These are phyloP conservation scores for Danionella cerebrum DNA, from an alignment of 2,113 vertebrate species.

Conservation along the genomic window DNA sequence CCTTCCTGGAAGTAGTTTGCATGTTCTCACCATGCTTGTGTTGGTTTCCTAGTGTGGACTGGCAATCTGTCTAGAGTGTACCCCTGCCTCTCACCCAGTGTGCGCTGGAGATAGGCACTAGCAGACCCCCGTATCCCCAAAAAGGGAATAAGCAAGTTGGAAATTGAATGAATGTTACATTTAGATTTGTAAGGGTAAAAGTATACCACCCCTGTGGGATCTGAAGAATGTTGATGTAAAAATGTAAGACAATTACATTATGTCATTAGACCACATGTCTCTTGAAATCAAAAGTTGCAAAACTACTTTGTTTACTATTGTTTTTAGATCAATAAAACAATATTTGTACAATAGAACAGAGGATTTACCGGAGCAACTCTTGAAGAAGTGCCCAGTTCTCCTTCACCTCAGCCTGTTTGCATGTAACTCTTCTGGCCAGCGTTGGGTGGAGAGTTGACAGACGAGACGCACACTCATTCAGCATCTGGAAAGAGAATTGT, in stretches of 20 bases:
- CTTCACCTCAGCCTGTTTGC: constrained; percentile 60
- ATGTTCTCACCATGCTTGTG: too few species aligned
- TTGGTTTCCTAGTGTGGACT: too few species aligned
- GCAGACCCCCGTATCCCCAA: too few species aligned
- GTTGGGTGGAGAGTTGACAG: constrained; percentile 65
- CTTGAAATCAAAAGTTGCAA: neutral
- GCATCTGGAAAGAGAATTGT: constrained; percentile 50
- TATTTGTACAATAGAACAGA: neutral
- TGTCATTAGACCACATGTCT: constrained; percentile 1
- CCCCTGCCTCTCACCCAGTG: too few species aligned
- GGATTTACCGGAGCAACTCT: constrained; percentile 51
- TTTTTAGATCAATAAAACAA: neutral
- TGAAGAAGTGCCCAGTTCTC: constrained; percentile 61
- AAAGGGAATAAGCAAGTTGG: too few species aligned
- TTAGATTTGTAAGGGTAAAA: too few species aligned
- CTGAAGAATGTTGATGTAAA: neutral
- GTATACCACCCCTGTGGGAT: neutral
- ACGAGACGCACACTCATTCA: constrained; percentile 60
- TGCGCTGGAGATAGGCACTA: too few species aligned
- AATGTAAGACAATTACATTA: constrained; percentile 7
- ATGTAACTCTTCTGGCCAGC: constrained; percentile 50
- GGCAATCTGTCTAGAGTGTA: too few species aligned
- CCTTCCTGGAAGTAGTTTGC: too few species aligned
- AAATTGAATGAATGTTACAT: too few species aligned
- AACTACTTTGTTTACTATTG: constrained; percentile 1